phyloP scores from a whole-genome alignment of 2,113 vertebrate species.

The Pagrus major region DNA sequence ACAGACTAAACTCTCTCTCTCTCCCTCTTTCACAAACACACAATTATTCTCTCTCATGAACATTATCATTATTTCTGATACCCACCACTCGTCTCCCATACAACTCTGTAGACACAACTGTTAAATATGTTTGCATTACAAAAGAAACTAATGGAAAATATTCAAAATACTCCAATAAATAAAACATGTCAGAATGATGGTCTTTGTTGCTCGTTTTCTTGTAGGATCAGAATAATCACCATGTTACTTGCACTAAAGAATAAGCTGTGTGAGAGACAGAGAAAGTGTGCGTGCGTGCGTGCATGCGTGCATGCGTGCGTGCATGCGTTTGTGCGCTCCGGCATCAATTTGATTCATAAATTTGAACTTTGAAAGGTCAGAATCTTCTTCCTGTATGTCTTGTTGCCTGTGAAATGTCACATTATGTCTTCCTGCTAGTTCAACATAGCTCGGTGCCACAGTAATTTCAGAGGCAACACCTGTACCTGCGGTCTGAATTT shows the following conservation, averaged over 20 bases:
- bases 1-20: neutral
- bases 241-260: slow-evolving; percentile 1
- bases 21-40: too few relatives aligned
- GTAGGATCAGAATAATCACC: neutral
- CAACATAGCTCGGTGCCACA: slow-evolving; percentile 24
- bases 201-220: neutral
- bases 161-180: neutral
- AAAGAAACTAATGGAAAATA: neutral
- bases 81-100: neutral
- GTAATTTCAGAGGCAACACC: slow-evolving; percentile 43
- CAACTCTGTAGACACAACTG: neutral
- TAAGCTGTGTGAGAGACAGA: neutral
- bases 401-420: slow-evolving; percentile 74
- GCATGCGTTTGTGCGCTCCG: slow-evolving; percentile 11
- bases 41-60: neutral
- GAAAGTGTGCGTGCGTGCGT: slow-evolving; percentile 5
- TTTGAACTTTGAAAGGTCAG: slow-evolving; percentile 73
- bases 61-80: neutral
- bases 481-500: slow-evolving; percentile 11
- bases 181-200: neutral
- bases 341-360: slow-evolving; percentile 48
- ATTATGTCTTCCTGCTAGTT: slow-evolving; percentile 61
- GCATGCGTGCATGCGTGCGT: slow-evolving; percentile 8
- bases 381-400: slow-evolving; percentile 59
- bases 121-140: neutral